Base-by-base conservation (phyloP, 2,888 invertebrate genomes). In the Torymus aiolomorphi region DNA sequence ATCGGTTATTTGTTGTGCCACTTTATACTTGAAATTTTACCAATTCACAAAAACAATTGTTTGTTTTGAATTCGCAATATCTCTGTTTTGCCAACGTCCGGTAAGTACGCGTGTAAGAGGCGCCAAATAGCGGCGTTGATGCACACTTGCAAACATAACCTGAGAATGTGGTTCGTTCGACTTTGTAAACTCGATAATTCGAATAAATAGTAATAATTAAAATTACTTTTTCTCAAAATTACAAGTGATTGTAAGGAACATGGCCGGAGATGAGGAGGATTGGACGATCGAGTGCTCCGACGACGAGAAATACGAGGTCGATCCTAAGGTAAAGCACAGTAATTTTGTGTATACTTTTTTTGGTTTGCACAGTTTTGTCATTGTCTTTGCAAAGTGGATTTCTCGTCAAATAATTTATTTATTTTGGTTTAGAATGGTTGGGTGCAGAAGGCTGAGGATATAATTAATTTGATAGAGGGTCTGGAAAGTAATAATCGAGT, bases 401-500 rank as follows among this genome's bases (percentile, higher is more conserved):
- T 71, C 54, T 54, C 51, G 51, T 42, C 31, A 20, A 56, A 57
- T 65, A 57, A 70, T 61, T 78, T 31, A 24, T 71, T 80, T 76
- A 13, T 76, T 18, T 20, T 76, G 73, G 65, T 71, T 2, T 72
- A 90, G 90, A 85, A 85, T 49, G 88, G 92, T 83, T 95, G 94
- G 93, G 93, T 93, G 87, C 94, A 95, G 0, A 92, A 93, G 54
- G 92, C 95, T 0, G 93, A 94, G 66, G 95, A 95, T 86, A 91
- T 96, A 71, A 93, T 95, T 82, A 92, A 92, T 49, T 91, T 96
- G 70, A 96, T 96, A 87, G 93, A 94, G 81, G 92, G 92, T 82
- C 91, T 97, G 11, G 95, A 95, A 76, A 85, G 83, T 82, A 94
- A 93, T 85, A 94, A 93, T 61, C 94, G 93, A 54, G 92, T 94